Evolutionary conservation across 1,140 invertebrate species (phyloP).

Genomic region (Popillia japonica): DNA sequence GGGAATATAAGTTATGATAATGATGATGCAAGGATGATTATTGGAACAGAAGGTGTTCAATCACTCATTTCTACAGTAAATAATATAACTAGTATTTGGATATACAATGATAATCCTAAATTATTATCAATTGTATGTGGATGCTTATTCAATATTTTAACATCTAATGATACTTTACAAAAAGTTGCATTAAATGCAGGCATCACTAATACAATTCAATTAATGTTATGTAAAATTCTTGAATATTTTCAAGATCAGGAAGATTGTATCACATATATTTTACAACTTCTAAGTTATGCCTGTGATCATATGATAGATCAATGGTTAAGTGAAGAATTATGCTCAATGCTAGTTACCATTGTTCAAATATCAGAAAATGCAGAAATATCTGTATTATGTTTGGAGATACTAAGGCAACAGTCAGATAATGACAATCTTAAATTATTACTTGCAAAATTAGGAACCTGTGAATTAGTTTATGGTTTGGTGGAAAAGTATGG

Average conservation of each 20-base stretch:
- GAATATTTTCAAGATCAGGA: constrained; percentile 60
- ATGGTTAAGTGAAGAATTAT: constrained; percentile 66
- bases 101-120: constrained; percentile 36
- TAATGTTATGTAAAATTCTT: background rate
- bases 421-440: constrained; percentile 83
- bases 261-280: constrained; percentile 71
- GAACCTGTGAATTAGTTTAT: constrained; percentile 78
- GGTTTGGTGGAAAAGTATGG: constrained; percentile 77
- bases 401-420: constrained; percentile 78
- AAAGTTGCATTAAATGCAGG: constrained; percentile 66
- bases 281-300: constrained; percentile 77
- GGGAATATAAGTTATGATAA: constrained; percentile 91
- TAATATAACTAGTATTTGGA: background rate
- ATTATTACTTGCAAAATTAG: constrained; percentile 75
- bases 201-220: constrained; percentile 55
- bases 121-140: constrained; percentile 70
- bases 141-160: constrained; percentile 81
- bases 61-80: constrained; percentile 53
- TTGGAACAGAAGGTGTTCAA: constrained; percentile 68
- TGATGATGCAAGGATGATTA: constrained; percentile 71
- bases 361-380: constrained; percentile 69
- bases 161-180: constrained; percentile 74
- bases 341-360: constrained; percentile 67
- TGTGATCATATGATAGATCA: constrained; percentile 73
- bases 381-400: constrained; percentile 76